These are phyloP conservation scores for Protobothrops mucrosquamatus DNA, from an alignment of 2,113 vertebrate genomes.

Conservation along the genomic window DNA sequence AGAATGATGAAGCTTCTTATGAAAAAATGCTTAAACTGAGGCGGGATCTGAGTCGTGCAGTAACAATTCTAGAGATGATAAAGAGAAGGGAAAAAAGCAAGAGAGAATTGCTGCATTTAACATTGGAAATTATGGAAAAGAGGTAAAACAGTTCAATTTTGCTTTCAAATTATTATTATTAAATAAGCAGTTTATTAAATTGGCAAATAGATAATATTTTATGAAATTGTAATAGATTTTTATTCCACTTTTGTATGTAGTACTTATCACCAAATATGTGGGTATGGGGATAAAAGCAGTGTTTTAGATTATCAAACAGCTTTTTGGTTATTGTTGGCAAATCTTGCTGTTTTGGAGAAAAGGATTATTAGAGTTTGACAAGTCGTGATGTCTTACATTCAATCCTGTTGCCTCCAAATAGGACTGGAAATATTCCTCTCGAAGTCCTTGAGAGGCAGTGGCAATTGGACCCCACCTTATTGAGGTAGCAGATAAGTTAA, in stretches of 20 bases:
- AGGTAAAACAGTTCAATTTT: constrained; percentile 71
- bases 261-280: not conserved
- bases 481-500: not conserved
- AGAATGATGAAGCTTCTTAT: constrained; percentile 98
- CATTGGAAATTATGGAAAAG: constrained; percentile 98
- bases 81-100: constrained; percentile 98
- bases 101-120: constrained; percentile 94
- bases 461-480: not conserved
- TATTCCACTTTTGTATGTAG: not conserved
- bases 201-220: not conserved
- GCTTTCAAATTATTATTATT: not conserved
- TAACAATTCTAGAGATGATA: constrained; percentile 98
- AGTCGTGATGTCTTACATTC: not conserved
- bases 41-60: constrained; percentile 92
- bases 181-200: not conserved
- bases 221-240: not conserved
- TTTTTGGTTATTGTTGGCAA: not conserved
- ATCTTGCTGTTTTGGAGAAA: not conserved
- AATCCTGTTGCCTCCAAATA: not conserved
- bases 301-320: not conserved
- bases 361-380: not conserved
- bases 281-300: not conserved
- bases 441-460: not conserved
- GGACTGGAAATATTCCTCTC: not conserved
- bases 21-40: constrained; percentile 99